phyloP scores from a whole-genome alignment of 1,140 invertebrate species.

The Drosophila nikananu region DNA sequence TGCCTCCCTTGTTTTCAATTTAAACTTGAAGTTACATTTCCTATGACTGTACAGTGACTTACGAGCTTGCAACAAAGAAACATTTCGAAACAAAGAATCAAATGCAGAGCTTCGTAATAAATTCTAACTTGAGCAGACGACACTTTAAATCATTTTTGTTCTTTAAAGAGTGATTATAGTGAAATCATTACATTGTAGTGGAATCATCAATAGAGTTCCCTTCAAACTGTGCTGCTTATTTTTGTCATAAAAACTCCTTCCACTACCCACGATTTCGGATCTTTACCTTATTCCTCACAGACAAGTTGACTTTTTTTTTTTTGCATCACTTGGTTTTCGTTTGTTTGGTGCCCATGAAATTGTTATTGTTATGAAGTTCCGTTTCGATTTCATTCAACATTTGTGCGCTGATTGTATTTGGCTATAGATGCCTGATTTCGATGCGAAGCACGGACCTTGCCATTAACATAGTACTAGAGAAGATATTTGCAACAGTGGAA shows the following conservation, averaged over 20 bases:
- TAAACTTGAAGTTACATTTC: not conserved
- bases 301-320: constrained; percentile 11
- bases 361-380: constrained; percentile 12
- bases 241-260: not conserved
- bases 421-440: constrained; percentile 23
- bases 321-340: constrained; percentile 27
- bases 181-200: no score
- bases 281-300: no score
- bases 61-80: not conserved
- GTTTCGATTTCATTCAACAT: constrained; percentile 26
- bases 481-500: constrained; percentile 64
- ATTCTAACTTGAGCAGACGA: not conserved
- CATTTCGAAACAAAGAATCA: not conserved
- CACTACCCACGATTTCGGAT: not conserved
- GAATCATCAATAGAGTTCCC: not conserved
- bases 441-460: constrained; percentile 19
- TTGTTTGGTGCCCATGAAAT: constrained; percentile 12
- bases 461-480: not conserved
- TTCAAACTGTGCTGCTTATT: not conserved
- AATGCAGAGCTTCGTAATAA: not conserved
- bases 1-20: not conserved
- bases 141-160: not conserved
- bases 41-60: not conserved
- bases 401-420: constrained; percentile 22
- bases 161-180: not conserved